A percentile compares a stretch with the other conserved stretches of the same genome.
These are phyloP conservation scores for Creontiades dilutus DNA, from an alignment of 2,888 invertebrate species.

Conservation along the genomic window DNA sequence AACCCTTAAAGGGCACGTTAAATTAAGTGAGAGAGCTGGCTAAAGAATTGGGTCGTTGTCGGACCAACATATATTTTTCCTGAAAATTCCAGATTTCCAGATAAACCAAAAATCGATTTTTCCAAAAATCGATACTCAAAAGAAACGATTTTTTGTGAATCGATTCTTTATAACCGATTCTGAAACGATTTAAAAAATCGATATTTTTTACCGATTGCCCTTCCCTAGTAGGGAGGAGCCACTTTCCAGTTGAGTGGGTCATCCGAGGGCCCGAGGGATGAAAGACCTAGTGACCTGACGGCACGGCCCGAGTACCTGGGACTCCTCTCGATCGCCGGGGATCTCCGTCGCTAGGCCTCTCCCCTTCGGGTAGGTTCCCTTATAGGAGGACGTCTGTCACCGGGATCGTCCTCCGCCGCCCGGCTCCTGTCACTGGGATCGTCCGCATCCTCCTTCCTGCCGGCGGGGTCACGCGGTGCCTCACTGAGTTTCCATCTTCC, in stretches of 20 bases:
- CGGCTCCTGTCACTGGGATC: not conserved
- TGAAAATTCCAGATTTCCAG: too few relatives aligned
- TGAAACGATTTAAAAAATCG: too few relatives aligned
- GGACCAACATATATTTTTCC: too few relatives aligned
- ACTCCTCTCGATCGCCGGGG: not conserved
- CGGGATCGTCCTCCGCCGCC: not conserved
- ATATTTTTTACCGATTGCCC: too few relatives aligned
- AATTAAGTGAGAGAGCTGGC: too few relatives aligned
- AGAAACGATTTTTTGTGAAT: too few relatives aligned
- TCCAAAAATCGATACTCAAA: too few relatives aligned
- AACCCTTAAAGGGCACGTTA: too few relatives aligned
- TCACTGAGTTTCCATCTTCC: too few relatives aligned
- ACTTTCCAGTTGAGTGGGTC: slow-evolving; percentile 64
- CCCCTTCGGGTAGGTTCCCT: slow-evolving; percentile 22
- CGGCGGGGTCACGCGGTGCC: not conserved
- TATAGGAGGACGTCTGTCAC: slow-evolving; percentile 39
- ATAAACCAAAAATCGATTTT: too few relatives aligned
- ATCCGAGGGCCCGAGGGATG: slow-evolving; percentile 58
- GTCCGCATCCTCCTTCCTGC: not conserved
- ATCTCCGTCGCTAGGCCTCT: not conserved
- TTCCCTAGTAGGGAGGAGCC: not conserved
- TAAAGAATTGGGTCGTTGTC: too few relatives aligned
- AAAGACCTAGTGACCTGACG: slow-evolving; percentile 56
- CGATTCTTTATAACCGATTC: too few relatives aligned
- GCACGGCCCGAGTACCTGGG: slow-evolving; percentile 16